These are phyloP conservation scores for Onychomys arenicola DNA, from an alignment of 2,797 vertebrate species.

Conservation along the genomic window DNA sequence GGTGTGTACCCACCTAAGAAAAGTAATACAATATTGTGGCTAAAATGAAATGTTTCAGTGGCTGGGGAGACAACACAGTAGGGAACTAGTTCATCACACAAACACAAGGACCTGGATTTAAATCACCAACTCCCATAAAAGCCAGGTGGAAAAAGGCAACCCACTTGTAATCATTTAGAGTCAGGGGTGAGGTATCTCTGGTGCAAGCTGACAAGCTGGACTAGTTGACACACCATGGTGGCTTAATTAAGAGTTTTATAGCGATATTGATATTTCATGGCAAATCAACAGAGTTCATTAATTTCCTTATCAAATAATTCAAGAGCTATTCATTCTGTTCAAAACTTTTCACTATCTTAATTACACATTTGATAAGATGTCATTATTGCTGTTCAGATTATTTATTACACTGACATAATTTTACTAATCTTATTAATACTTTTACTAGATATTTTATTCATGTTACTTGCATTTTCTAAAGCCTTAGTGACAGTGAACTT, in stretches of 20 bases:
- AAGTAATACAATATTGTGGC: background rate
- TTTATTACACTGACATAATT: background rate
- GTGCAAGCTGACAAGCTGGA: background rate
- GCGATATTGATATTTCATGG: background rate
- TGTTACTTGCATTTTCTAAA: background rate
- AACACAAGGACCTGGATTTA: background rate
- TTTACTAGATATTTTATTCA: background rate
- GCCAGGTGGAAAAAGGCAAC: background rate
- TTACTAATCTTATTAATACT: background rate
- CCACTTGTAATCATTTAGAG: background rate
- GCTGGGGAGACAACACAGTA: background rate
- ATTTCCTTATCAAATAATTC: background rate
- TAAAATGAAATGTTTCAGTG: background rate
- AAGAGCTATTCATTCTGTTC: background rate
- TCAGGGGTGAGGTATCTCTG: background rate
- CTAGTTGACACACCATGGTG: background rate
- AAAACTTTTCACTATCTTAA: background rate
- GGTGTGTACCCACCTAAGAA: background rate
- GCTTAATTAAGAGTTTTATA: background rate
- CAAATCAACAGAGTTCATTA: background rate
- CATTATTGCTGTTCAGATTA: background rate
- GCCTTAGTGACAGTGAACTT: background rate
- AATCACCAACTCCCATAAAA: background rate
- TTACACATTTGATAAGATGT: background rate
- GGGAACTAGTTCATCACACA: background rate